Base-by-base conservation (phyloP, 2,113 vertebrate species). In the Tragelaphus buxtoni region DNA sequence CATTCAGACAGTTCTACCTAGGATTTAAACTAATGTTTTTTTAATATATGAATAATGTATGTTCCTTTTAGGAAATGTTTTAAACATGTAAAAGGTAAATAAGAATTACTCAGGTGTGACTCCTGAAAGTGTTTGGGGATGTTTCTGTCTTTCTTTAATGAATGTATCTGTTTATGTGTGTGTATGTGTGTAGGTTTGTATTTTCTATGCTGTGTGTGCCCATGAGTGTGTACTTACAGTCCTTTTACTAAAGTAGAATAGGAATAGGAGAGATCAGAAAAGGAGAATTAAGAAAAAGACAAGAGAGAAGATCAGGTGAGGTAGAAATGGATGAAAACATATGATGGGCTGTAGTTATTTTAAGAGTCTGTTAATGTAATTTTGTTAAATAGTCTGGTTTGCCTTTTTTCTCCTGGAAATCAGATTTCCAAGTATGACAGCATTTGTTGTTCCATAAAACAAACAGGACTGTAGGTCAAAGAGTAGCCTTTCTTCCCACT, bases 81-180 rank as follows among this genome's bases (percentile, higher is more conserved):
- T 81, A 88, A 85, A 77, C 60, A 53, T 13, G 58, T 55, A 9
- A 85, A 30, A 96, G 49, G 51, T 84, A 26, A 90, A 63, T 80
- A 87, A 28, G 90, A 90, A 26, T 88, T 20, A 74, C 76, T 56
- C 56, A 91, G 39, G 13, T 87, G 47, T 86, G 42, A 80, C 35
- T 89, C 84, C 51, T 92, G 32, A 80, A 89, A 94, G 26, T 49
- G 45, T 63, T 76, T 77, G 7, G 53, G 80, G 28, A 30, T 83
- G 5, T 89, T 76, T 76, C 49, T 51, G 45, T 87, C 82, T 82
- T 65, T 86, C 63, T 89, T 77, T 26, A 32, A 9, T 95, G 45
- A 63, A 5, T 49, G 4, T 58, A 24, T 74, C 12, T 7, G 3
- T 35, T 3, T 24, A 2, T 51, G 18, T 65, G 10, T 55, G 0